These are phyloP conservation scores for Junonia oenone DNA, from an alignment of 2,888 invertebrate species.

Conservation along the genomic window DNA sequence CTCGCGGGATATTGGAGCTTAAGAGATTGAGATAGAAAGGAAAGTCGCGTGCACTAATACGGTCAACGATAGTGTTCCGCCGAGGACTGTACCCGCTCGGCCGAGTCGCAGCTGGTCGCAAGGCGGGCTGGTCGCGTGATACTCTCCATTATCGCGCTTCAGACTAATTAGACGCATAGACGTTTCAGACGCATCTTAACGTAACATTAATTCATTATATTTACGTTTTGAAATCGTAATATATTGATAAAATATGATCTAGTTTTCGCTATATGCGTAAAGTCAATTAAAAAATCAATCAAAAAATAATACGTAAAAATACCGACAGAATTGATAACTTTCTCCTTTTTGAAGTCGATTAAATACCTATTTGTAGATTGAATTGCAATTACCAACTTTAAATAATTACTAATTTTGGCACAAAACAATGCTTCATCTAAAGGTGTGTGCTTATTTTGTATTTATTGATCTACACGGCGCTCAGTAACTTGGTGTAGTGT, in stretches of 20 bases:
- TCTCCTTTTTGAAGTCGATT: too few species aligned
- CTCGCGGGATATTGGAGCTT: conserved; percentile 18
- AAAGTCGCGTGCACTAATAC: conserved; percentile 18
- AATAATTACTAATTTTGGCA: too few species aligned
- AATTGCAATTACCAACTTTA: too few species aligned
- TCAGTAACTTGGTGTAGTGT: background rate
- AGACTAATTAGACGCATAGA: background rate
- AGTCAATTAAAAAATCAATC: too few species aligned
- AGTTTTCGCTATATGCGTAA: too few species aligned
- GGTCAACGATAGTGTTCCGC: conserved; percentile 18
- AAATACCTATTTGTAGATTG: too few species aligned
- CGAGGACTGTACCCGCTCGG: conserved; percentile 30
- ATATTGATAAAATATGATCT: too few species aligned
- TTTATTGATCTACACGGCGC: background rate
- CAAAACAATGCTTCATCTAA: background rate
- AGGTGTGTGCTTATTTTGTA: background rate
- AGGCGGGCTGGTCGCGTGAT: conserved; percentile 32
- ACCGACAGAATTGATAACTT: too few species aligned
- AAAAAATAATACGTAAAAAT: too few species aligned
- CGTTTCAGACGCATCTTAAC: too few species aligned
- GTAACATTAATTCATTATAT: too few species aligned
- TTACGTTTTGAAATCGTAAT: too few species aligned
- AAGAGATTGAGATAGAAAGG: conserved; percentile 15
- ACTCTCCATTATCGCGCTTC: background rate
- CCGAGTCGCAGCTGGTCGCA: conserved; percentile 48